These are phyloP conservation scores for Drosophila triauraria DNA, from an alignment of 1,140 invertebrate species.

Conservation along the genomic window DNA sequence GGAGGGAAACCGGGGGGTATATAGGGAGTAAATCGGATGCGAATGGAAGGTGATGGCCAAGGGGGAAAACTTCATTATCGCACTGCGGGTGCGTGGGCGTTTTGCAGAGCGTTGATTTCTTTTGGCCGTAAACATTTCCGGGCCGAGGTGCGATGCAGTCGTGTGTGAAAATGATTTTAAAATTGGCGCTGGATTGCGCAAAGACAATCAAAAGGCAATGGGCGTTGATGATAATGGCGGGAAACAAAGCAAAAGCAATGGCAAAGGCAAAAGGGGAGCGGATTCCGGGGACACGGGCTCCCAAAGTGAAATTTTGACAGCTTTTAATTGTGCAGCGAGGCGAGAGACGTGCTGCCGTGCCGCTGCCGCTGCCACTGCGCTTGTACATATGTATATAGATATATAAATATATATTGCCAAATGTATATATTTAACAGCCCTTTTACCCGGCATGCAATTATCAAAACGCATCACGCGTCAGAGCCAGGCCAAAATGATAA, in stretches of 20 bases:
- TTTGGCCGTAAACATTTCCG: constrained; percentile 74
- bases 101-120: constrained; percentile 48
- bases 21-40: constrained; percentile 9
- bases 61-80: constrained; percentile 22
- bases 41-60: background rate
- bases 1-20: background rate
- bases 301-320: constrained; percentile 74
- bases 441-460: constrained; percentile 41
- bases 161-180: constrained; percentile 83
- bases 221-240: constrained; percentile 64
- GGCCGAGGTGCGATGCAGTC: constrained; percentile 66
- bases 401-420: constrained; percentile 32
- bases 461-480: constrained; percentile 55
- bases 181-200: constrained; percentile 71
- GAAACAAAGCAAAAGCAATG: constrained; percentile 51
- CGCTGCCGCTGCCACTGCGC: background rate
- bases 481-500: constrained; percentile 55
- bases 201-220: constrained; percentile 79
- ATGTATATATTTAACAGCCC: constrained; percentile 42
- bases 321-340: constrained; percentile 77
- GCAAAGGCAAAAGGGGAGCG: background rate
- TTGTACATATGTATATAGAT: background rate
- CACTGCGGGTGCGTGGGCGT: constrained; percentile 28
- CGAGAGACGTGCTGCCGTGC: constrained; percentile 41
- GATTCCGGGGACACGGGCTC: constrained; percentile 2